Evolutionary conservation across 2,113 vertebrate species (phyloP).

Genomic region (Cariama cristata): DNA sequence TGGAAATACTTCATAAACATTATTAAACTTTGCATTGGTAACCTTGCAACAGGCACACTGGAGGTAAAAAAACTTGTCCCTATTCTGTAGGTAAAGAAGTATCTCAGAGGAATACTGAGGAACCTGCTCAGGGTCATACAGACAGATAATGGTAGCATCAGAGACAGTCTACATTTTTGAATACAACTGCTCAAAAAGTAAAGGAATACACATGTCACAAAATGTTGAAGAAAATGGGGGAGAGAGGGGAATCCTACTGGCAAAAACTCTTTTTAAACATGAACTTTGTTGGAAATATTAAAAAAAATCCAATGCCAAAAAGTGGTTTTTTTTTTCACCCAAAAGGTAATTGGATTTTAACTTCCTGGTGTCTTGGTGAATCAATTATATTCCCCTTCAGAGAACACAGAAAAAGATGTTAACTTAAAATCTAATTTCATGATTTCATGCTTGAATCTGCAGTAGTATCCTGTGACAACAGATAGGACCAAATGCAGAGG

Average conservation of each 20-base stretch:
- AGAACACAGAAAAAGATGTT: neutral
- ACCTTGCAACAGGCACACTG: neutral
- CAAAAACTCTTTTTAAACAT: neutral
- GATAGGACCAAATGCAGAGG: neutral
- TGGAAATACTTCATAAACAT: neutral
- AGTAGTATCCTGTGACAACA: neutral
- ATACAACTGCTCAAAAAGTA: neutral
- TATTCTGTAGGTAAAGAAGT: neutral
- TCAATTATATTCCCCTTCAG: neutral
- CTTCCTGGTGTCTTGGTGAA: neutral
- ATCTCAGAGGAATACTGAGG: neutral
- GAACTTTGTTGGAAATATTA: neutral
- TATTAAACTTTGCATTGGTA: neutral
- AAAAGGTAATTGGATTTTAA: neutral
- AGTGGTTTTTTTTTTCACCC: neutral
- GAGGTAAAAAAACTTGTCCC: neutral
- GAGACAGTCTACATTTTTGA: neutral
- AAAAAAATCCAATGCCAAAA: neutral
- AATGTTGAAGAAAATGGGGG: neutral
- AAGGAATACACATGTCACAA: neutral
- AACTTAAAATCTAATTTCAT: neutral
- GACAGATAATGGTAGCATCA: neutral
- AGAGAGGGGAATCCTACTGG: neutral
- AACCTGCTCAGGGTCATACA: neutral
- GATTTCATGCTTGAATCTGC: neutral